Evolutionary conservation across 2,113 vertebrate species (phyloP), one percentile per base, ranked within the genome.

Genomic region (Platichthys stellatus): DNA sequence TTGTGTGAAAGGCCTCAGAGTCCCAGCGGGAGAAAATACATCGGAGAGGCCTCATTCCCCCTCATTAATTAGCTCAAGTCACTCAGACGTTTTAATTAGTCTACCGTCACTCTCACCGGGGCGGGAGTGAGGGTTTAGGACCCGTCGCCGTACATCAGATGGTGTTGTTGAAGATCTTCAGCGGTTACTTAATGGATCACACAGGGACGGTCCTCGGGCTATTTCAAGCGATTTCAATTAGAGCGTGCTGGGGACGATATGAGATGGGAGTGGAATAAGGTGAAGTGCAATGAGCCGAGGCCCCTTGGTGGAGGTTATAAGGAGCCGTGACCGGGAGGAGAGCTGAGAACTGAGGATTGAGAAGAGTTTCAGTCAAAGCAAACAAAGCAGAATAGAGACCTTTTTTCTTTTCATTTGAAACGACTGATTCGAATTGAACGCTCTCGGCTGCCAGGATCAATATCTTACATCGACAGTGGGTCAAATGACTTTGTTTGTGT

Each of bases 71-170:
- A 83, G 69, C 74, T 72, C 57, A 38, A 51, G 59, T 60, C 60
- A 64, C 28, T 63, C 76, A 81, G 73, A 87, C 70, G 69, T 86
- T 83, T 90, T 89, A 89, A 87, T 89, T 84, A 88, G 83, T 86
- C 72, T 71, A 26, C 54, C 57, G 68, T 85, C 77, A 67, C 66
- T 90, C 77, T 89, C 73, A 45, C 31, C 63, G 68, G 85, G 60
- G 45, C 38, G 11, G 40, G 15, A 57, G 63, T 24, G 76, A 67
- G 56, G 74, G 84, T 81, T 85, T 76, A 76, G 84, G 73, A 60
- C 35, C 56, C 47, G 51, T 38, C 66, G 5, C 64, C 61, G 31
- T 64, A 45, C 51, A 40, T 81, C 67, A 63, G 45, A 43, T 62
- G 64, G 56, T 64, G 38, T 82, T 83, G 43, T 63, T 88, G 61